Evolutionary conservation across 2,888 invertebrate genomes (phyloP), one percentile per base, ranked within the genome.

Genomic region (Seladonia tumulorum): DNA sequence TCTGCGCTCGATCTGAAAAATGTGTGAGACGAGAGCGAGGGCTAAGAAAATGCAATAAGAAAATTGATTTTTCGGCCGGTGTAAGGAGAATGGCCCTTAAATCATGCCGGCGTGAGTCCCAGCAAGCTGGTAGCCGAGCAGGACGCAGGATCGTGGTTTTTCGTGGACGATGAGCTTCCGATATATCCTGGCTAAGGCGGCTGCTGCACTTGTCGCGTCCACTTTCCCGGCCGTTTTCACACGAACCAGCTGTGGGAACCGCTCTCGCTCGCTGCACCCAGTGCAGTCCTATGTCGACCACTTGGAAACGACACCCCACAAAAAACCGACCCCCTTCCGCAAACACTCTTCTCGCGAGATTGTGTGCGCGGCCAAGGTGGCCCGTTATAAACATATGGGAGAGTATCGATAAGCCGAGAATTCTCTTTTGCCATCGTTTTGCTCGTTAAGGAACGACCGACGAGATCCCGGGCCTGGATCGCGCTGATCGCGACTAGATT

Each of bases 171-270:
- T 81, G 85, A 86, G 80, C 87, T 89, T 89, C 90, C 90, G 89
- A 91, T 82, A 78, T 83, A 86, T 88, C 86, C 86, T 82, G 84
- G 75, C 74, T 87, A 82, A 82, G 83, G 85, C 88, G 81, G 87
- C 88, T 84, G 87, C 49, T 83, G 89, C 93, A 92, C 92, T 92
- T 92, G 92, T 93, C 93, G 91, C 91, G 90, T 90, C 86, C 90
- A 92, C 92, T 94, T 94, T 93, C 91, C 91, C 90, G 91, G 82
- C 86, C 82, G 91, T 92, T 94, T 94, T 94, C 94, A 94, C 94
- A 94, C 94, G 93, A 91, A 86, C 88, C 82, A 78, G 84, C 92
- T 94, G 94, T 94, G 94, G 94, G 94, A 94, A 94, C 93, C 92
- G 82, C 89, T 92, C 91, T 90, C 88, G 90, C 89, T 87, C 76